phyloP scores from a whole-genome alignment of 2,888 invertebrate species.

The Lochmaea crataegi region DNA sequence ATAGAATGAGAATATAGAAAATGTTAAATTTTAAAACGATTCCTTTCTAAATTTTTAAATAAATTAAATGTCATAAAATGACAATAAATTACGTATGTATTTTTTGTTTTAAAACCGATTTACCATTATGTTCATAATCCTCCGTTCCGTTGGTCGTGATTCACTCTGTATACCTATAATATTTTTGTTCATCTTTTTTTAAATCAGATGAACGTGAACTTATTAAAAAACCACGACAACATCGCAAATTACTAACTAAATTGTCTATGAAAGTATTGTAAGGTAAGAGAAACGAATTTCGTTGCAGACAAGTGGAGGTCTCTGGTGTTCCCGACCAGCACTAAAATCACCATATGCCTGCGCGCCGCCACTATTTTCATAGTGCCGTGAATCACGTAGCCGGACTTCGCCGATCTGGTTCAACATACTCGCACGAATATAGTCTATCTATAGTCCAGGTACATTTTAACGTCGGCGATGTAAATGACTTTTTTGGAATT shows the following conservation, averaged over 20 bases:
- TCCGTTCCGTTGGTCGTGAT: no score
- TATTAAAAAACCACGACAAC: neutral
- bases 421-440: conserved; percentile 19
- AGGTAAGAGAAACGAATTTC: conserved; percentile 25
- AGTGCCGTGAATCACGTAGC: conserved; percentile 41
- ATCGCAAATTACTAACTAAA: neutral
- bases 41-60: no score
- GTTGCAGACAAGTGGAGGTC: conserved; percentile 54
- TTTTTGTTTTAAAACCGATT: no score
- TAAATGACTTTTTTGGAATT: no score
- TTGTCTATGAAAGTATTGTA: neutral
- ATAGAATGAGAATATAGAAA: no score
- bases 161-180: no score
- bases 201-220: neutral
- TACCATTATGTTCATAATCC: no score
- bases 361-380: conserved; percentile 1
- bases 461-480: no score
- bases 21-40: no score
- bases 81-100: no score
- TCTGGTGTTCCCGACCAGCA: conserved; percentile 56
- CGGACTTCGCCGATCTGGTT: conserved; percentile 35
- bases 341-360: conserved; percentile 32
- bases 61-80: no score
- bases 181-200: neutral
- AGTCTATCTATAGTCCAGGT: conserved; percentile 4